Evolutionary conservation across 2,113 vertebrate genomes (phyloP), one percentile per base, ranked within the genome.

Genomic region (Monopterus albus): DNA sequence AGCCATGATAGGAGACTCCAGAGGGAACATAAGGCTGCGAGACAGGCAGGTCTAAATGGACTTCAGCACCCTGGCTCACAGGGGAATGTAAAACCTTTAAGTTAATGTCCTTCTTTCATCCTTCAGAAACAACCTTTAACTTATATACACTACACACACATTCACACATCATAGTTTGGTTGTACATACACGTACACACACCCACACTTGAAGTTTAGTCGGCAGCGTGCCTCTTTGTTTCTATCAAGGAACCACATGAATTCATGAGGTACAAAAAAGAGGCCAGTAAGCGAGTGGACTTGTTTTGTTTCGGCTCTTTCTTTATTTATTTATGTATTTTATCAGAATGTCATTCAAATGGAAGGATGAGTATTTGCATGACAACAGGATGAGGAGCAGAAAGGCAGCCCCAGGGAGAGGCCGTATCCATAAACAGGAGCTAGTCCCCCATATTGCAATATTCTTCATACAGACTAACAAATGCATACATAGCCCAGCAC

Each of bases 301-400:
- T 95, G 86, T 87, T 84, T 84, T 84, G 79, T 86, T 74, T 80
- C 21, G 40, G 20, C 25, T 64, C 50, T 70, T 78, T 82, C 55
- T 87, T 64, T 78, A 77, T 88, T 82, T 83, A 85, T 87, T 81
- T 84, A 83, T 89, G 82, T 88, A 87, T 91, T 96, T 96, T 96
- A 96, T 98, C 97, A 95, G 94, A 94, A 96, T 97, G 96, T 94
- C 95, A 97, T 98, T 97, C 95, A 95, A 96, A 98, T 96, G 91
- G 93, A 95, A 95, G 95, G 95, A 93, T 94, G 94, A 96, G 89
- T 94, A 98, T 98, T 99, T 98, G 95, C 95, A 98, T 98, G 95
- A 97, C 95, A 98, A 97, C 94, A 94, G 94, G 64, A 57, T 84
- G 90, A 91, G 81, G 85, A 82, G 91, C 90, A 93, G 87, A 88